Base-by-base conservation (phyloP, 2,113 vertebrate genomes). In the Strix aluco region DNA sequence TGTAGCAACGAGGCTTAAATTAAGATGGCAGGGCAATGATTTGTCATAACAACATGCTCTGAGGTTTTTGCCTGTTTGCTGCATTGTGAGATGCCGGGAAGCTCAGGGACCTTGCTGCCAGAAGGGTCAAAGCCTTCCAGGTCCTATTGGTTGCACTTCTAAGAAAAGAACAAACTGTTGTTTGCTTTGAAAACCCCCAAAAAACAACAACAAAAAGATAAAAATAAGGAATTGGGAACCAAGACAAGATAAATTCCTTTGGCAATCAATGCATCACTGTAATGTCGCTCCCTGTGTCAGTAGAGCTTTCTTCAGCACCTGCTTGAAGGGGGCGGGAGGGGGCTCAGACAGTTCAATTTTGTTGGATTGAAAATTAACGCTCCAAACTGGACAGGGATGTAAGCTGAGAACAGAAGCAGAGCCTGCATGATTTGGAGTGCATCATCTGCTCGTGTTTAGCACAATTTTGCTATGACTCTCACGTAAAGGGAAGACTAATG, bases 401-500 rank as follows among this genome's bases (percentile, higher is more conserved):
- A 40, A 79, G 86, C 74, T 47, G 79, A 91, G 92, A 84, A 29
- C 92, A 96, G 92, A 32, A 38, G 47, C 10, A 36, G n/a, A 7
- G 75, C 92, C 85, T 42, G 42, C 6, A 2, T 5, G 63, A 78
- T 52, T 88, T 16, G 40, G 91, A 92, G 84, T 16, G 47, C 92
- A 71, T 70, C 92, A 25, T 25, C 97, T 51, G 30, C 92, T 12
- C 4, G 1, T 34, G 84, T 29, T 79, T 14, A 74, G 93, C 75
- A 21, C 67, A 57, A 51, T 96, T 98, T 98, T 98, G 98, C 98
- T 98, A 98, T 98, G 98, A 97, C 91, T 47, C 94, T 97, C 97
- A 97, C 88, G 80, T 94, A 98, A 98, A 97, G 97, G 95, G 97
- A 98, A 98, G 97, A 98, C 98, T 98, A 98, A 99, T 98, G 97